Evolutionary conservation across 2,113 vertebrate genomes (phyloP), one percentile per base, ranked within the genome.

Genomic region (Archocentrus centrarchus): DNA sequence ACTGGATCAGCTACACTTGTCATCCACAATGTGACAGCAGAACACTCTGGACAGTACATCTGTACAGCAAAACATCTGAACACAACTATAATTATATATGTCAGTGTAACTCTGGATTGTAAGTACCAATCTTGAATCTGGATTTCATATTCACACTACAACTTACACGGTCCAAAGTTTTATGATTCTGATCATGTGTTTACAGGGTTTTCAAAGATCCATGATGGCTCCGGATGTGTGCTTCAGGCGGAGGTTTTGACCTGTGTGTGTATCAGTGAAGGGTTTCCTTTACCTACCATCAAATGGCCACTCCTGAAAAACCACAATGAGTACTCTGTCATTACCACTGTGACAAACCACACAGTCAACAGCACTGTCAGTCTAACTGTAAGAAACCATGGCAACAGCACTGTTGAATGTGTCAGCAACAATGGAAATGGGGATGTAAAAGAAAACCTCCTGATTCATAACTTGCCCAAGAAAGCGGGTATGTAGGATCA

Each of bases 291-390:
- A 30, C 30, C 30, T 3, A n/a, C 81, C 58, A 83, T 94, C 24
- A 61, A 4, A 30, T 94, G 94, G 94, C 83, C 80, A 0, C 75
- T 82, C 70, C 32, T 93, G 80, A 17, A 73, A 13, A 32, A 81
- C n/a, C 59, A 57, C 11, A 35, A 57, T 2, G 73, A 80, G 18
- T 92, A 92, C 82, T 63, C 35, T 3, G 3, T 88, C 8, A 77
- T 20, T 3, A 91, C 77, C 8, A 50, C 57, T 0, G 84, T 89
- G 32, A 86, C 77, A n/a, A 47, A 80, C n/a, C 14, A 77, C 86
- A 79, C 61, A 1, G 83, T 93, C 17, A 93, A 62, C 73, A 90
- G 90, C 84, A 92, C 68, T 7, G 0, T 83, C 24, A 24, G 24
- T 24, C 24, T 24, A 24, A 24, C 24, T 24, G 24, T 24, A 24